Percentiles rank a stretch among this genome's conserved stretches.
phyloP scores from a whole-genome alignment of 30 jellyfish, hydroid and myxozoan genomes.

The Rhopilema esculentum region DNA sequence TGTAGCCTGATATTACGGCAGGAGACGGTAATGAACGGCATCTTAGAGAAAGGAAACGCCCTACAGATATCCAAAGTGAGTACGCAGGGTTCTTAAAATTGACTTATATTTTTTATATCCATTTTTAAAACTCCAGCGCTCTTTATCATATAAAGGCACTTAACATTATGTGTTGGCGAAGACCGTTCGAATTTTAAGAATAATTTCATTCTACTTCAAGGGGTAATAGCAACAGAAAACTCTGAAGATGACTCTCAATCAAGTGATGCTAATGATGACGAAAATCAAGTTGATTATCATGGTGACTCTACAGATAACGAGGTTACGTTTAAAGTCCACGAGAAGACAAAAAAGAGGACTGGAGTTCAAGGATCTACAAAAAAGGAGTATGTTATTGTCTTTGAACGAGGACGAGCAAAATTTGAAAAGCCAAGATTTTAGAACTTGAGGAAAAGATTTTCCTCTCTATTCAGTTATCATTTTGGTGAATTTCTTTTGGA shows the following conservation, averaged over 20 bases:
- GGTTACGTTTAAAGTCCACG: conserved; percentile 1
- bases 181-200: no score
- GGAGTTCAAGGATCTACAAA: neutral
- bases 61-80: neutral
- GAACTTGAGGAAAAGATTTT: no score
- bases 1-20: no score
- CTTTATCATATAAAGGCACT: no score
- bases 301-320: conserved; percentile 42
- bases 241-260: conserved; percentile 44
- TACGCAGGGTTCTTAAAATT: neutral
- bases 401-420: no score
- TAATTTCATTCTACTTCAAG: conserved; percentile 1
- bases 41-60: neutral
- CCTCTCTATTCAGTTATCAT: no score
- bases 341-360: neutral
- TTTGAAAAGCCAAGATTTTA: no score
- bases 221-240: neutral
- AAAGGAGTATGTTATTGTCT: conserved; percentile 20
- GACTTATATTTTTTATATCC: neutral
- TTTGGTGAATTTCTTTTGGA: no score
- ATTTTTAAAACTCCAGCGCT: no score
- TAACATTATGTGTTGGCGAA: no score
- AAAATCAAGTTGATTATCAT: conserved; percentile 6
- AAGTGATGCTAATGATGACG: conserved; percentile 43
- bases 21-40: neutral